Evolutionary conservation across 92 coral and sea anemone species (phyloP), one percentile per base, ranked within the genome.

Genomic region (Isaurus tuberculatus): DNA sequence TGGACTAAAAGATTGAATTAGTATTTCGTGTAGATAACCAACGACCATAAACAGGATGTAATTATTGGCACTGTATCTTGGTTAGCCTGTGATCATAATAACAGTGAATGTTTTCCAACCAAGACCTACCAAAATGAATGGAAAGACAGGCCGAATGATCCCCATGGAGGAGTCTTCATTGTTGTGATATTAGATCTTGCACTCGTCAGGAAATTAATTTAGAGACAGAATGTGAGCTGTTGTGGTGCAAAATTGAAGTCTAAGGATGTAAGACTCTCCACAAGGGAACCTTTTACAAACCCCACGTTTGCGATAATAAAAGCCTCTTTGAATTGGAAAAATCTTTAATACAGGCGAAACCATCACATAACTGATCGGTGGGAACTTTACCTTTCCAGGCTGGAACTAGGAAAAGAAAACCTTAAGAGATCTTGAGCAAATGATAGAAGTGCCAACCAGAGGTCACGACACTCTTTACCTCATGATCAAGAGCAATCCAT

Each of bases 161-260:
- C 84, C 26, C 84, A 74, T 26, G 84, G 89, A 20, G 83, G 88
- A 20, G 84, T 74, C 0, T 79, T 79, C 15, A 79, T 79, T 58
- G 81, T 67, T 37, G 65, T 67, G 6, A 75, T 27, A 75, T 22
- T 16, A 19, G 36, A 43, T 17, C 42, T 75, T 6, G 31, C 70
- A 23, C 29, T 58, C 19, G 33, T 72, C 6, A 89, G 80, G 44
- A 89, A 86, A 20, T 19, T 16, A 46, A 90, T 0, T 43, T 89
- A 51, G 85, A 91, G 75, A 87, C 91, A 88, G 83, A 75, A 14
- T 87, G 91, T 75, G 88, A 88, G 79, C 26, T 91, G 30, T 16
- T 87, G 0, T 91, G 84, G 91, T 84, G 91, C 71, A 88, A 68
- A 34, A 42, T 91, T 2, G 61, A 88, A 63, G 33, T 81, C 43